These are phyloP conservation scores for Leptura quadrifasciata DNA, from an alignment of 2,888 invertebrate species.

Conservation along the genomic window DNA sequence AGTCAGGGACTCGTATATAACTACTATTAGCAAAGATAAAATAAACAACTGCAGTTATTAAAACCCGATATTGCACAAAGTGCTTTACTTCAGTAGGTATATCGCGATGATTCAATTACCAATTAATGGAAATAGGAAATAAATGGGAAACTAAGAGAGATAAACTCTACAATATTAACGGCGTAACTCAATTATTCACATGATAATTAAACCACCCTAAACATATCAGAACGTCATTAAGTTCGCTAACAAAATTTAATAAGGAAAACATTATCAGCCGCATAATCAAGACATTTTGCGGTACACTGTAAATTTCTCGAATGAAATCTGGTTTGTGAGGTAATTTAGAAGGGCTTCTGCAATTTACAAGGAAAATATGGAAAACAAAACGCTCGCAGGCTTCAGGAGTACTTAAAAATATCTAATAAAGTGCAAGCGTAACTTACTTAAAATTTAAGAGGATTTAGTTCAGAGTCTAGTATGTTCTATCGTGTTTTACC, in stretches of 20 bases:
- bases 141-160: conserved; percentile 63
- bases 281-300: conserved; percentile 62
- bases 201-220: conserved; percentile 67
- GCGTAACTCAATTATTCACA: conserved; percentile 67
- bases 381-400: background rate
- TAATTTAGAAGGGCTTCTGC: conserved; percentile 15
- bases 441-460: background rate
- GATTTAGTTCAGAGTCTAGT: no score
- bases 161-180: conserved; percentile 67
- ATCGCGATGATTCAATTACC: conserved; percentile 55
- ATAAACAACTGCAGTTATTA: conserved; percentile 15
- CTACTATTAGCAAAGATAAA: background rate
- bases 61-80: conserved; percentile 22
- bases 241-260: conserved; percentile 68
- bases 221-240: conserved; percentile 68
- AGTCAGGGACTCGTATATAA: background rate
- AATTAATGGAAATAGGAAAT: conserved; percentile 60
- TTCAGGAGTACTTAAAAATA: background rate
- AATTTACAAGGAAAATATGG: background rate
- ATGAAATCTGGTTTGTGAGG: conserved; percentile 25
- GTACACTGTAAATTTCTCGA: conserved; percentile 53
- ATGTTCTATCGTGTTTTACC: no score
- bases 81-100: conserved; percentile 21
- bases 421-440: background rate
- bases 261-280: conserved; percentile 66